Conservation (phyloP, 2,797 vertebrate genomes). For the Tangara arthus region DNA sequence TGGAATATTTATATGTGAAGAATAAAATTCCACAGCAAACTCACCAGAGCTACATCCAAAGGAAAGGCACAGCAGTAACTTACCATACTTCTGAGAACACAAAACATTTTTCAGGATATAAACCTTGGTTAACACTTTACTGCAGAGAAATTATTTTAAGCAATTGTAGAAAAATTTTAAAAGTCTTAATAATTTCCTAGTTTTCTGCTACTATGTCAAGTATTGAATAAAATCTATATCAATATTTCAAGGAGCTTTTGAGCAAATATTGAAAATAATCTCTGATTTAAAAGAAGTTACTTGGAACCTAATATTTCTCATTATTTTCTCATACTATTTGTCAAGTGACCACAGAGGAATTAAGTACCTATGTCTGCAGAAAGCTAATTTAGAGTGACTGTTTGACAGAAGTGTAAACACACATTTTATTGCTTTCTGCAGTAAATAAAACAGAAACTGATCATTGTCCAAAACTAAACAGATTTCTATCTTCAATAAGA, state of each 20-base stretch:
- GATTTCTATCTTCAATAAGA: background rate
- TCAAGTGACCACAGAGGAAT: background rate
- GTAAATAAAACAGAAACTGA: background rate
- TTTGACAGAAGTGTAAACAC: background rate
- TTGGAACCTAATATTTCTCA: background rate
- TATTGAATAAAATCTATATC: background rate
- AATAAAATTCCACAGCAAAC: background rate
- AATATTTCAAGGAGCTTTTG: background rate
- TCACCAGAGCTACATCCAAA: background rate
- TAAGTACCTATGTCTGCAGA: background rate
- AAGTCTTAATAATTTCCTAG: background rate
- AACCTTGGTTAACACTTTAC: background rate
- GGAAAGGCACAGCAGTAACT: background rate
- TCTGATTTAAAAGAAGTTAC: background rate
- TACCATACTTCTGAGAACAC: background rate
- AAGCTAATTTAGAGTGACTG: background rate
- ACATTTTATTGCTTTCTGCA: background rate
- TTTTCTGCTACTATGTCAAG: background rate
- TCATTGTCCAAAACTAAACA: background rate
- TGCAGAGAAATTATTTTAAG: background rate
- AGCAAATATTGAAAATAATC: background rate
- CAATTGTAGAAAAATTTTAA: background rate
- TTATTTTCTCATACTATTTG: background rate
- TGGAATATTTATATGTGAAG: background rate
- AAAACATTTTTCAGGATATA: background rate